A percentile compares a stretch with the other conserved stretches of the same genome.
Evolutionary conservation across 2,888 invertebrate species (phyloP).

Genomic region (Aphidoletes aphidimyza): DNA sequence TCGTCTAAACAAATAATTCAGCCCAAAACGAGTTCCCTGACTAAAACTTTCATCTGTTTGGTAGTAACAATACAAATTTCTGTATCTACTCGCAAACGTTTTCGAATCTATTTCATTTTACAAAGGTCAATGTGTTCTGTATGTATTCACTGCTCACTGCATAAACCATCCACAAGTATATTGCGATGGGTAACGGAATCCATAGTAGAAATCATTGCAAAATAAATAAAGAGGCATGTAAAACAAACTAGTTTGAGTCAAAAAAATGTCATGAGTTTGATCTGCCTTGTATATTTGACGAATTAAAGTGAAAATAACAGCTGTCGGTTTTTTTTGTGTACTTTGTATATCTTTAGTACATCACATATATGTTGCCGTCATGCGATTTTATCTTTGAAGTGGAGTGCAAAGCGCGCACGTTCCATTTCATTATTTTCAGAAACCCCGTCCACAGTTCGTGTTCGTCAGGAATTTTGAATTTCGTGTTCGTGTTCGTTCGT

Average conservation of each 20-base stretch:
- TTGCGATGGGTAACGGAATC: slow-evolving; percentile 11
- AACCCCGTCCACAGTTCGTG: too few species aligned
- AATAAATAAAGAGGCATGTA: neutral
- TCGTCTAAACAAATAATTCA: neutral
- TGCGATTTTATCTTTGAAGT: neutral
- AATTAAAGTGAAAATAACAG: slow-evolving; percentile 26
- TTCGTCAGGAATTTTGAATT: too few species aligned
- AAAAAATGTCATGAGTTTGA: neutral
- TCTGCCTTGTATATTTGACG: neutral
- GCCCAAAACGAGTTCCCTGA: slow-evolving; percentile 13
- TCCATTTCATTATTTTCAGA: neutral
- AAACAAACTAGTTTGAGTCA: neutral
- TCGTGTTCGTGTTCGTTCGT: too few species aligned
- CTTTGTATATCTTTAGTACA: neutral
- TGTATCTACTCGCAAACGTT: too few species aligned
- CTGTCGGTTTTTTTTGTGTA: neutral
- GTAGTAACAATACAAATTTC: too few species aligned
- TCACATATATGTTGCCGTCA: neutral
- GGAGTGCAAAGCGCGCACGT: neutral
- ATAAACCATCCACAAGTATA: neutral
- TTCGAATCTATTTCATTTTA: neutral
- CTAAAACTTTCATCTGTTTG: slow-evolving; percentile 7
- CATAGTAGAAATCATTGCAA: too few species aligned
- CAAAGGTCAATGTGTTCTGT: neutral
- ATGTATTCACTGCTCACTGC: too few species aligned